Evolutionary conservation across 1,140 invertebrate genomes (phyloP).

Genomic region (Cardiocondyla obscurior): DNA sequence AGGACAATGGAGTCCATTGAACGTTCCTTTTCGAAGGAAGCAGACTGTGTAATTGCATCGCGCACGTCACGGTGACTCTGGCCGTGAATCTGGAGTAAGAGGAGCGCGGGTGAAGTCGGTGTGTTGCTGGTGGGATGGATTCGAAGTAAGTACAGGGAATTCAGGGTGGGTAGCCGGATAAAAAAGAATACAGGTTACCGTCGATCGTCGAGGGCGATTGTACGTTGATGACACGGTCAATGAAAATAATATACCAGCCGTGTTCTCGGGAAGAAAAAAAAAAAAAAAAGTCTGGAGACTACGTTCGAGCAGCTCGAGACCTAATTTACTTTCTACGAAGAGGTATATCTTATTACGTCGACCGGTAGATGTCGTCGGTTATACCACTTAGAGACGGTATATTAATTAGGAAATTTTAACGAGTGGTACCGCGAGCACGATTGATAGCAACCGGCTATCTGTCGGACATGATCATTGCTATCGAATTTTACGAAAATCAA

Average conservation of each 20-base stretch:
- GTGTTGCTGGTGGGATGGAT: neutral
- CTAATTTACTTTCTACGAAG: constrained; percentile 43
- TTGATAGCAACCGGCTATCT: neutral
- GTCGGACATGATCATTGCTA: too few relatives aligned
- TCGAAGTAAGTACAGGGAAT: neutral
- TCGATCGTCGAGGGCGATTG: neutral
- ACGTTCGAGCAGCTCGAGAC: neutral
- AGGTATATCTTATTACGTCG: neutral
- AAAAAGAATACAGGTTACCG: neutral
- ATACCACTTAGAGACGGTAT: neutral
- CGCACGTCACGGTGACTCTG: constrained; percentile 48
- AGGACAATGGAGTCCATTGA: constrained; percentile 56
- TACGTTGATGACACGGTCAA: neutral
- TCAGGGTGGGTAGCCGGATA: neutral
- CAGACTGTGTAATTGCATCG: constrained; percentile 80
- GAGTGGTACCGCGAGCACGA: neutral
- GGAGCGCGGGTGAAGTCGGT: neutral
- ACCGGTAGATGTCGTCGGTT: constrained; percentile 35
- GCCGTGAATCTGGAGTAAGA: constrained; percentile 43
- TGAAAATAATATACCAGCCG: neutral
- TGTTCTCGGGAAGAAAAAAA: too few relatives aligned
- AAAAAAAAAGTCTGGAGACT: constrained; percentile 11
- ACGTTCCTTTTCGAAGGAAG: constrained; percentile 80
- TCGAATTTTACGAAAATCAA: neutral
- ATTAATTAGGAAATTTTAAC: constrained; percentile 19